Evolutionary conservation across 2,113 vertebrate genomes (phyloP), one percentile per base, ranked within the genome.

Genomic region (Entelurus aequoreus): DNA sequence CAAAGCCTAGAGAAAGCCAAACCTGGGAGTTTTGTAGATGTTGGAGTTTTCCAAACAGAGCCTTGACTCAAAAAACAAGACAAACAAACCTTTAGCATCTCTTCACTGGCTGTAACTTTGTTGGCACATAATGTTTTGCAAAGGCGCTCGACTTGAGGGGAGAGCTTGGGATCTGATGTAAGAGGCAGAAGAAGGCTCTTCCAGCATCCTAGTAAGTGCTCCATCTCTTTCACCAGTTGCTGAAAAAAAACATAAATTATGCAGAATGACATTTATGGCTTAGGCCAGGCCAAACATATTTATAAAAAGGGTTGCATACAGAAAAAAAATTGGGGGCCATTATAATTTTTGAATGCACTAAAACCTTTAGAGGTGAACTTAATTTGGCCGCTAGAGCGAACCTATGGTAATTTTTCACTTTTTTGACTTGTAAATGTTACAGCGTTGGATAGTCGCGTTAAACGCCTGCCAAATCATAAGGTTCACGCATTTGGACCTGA

Each of bases 151-250:
- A 87, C 74, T 72, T 94, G 89, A 48, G 57, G 54, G 0, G 77
- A 68, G 54, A 93, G 78, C 47, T 68, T 16, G 0, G 87, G 63
- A 40, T 90, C 76, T 6, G 74, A 67, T n/a, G 79, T 69, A 5
- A 66, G 48, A 0, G 94, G 93, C 0, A 93, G 74, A 50, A 98
- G 82, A 46, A 91, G 67, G 0, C 84, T 88, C 63, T 74, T 82
- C 96, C 95, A 98, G 78, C 93, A 94, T 36, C 93, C 90, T 62
- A 98, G 73, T 15, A 92, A 77, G 0, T 14, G 84, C 69, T 94
- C 93, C 84, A 98, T 88, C 4, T 81, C 83, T 50, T 90, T 84
- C 5, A 92, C 75, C 62, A 98, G 84, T 56, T 37, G 83, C 95
- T 98, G 79, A 56, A 63, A 65, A 65, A 5, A 55, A 40, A 40